Evolutionary conservation across 92 coral and sea anemone species (phyloP), one percentile per base, ranked within the genome.

Genomic region (Zoanthus solanderi): DNA sequence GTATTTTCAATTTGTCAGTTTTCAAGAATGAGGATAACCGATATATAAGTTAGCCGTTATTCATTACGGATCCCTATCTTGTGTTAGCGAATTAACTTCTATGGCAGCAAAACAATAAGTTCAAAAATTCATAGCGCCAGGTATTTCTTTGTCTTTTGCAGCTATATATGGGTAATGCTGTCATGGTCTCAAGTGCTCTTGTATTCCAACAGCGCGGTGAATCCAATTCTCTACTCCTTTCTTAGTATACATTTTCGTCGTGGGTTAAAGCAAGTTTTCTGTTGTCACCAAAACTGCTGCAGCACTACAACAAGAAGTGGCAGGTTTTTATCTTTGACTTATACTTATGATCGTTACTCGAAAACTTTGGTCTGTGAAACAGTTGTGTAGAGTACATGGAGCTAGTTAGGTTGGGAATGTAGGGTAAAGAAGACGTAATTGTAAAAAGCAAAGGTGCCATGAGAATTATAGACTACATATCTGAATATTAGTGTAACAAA

Each of bases 171-270:
- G 84, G 83, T 97, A 7, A 72, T 97, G 68, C 88, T 92, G 71
- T 94, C 98, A 30, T 97, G 96, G 77, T 87, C 93, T 14, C 93
- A 93, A 42, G 94, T 97, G 14, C 52, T 97, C 52, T 94, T 97
- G 82, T 97, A 93, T 90, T 78, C 94, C 16, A 97, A 97, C 80
- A 97, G 99, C 83, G 98, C 97, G 52, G 93, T 87, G 9, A 97
- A 97, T 66, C 99, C 99, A 0, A 94, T 97, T 47, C 91, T 97
- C 75, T 97, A 97, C 91, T 96, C 95, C 30, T 95, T 97, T 89
- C 92, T 97, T 85, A 94, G 99, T 23, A 93, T 92, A 58, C 96
- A 94, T 88, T 97, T 97, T 84, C 92, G 96, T 45, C 90, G 91
- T 37, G 99, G 99, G 30, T 97, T 97, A 75, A 92, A 79, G 48